Evolutionary conservation across 2,113 vertebrate species (phyloP), one percentile per base, ranked within the genome.

Genomic region (Clarias magur): DNA sequence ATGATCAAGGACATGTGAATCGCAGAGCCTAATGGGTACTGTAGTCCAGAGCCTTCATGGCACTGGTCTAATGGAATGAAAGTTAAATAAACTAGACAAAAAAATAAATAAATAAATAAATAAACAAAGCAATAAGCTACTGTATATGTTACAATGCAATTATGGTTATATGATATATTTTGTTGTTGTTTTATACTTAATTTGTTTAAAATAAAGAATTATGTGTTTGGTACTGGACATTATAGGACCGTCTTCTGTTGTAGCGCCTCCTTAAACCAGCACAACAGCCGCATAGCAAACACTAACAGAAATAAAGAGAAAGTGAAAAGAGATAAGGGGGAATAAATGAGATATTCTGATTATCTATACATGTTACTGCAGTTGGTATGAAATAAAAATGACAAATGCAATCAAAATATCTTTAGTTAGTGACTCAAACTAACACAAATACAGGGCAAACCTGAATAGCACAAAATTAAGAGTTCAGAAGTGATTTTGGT

Each of bases 251-350:
- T 78, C 70, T 85, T 63, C 84, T 57, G 25, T 34, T 85, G 72
- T 30, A 85, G 38, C 84, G 84, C 23, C 72, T 76, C 72, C 25
- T 76, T 53, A 85, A 76, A 56, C 34, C 72, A 78, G 70, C 84
- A 63, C 83, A 85, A 57, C 83, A 85, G 57, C 83, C 83, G 84
- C 88, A 89, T 30, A 89, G 82, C 67, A 89, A 63, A 76, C 88
- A 89, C 88, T 89, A 23, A 72, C 10, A 57, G 23, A 67, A 15
- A 76, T 0, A 9, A 3, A 42, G 73, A 70, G 13, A n/a, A 78
- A 2, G 54, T 48, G n/a, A 59, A 53, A 42, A 70, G 16, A 88
- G 30, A 42, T 8, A 19, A 34, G 2, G 15, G 13, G 1, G 23
- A 70, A 11, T 15, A 27, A 15, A 78, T 5, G 2, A 70, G 15